phyloP scores from a whole-genome alignment of 2,888 invertebrate genomes.

The Uloborus plumipes region DNA sequence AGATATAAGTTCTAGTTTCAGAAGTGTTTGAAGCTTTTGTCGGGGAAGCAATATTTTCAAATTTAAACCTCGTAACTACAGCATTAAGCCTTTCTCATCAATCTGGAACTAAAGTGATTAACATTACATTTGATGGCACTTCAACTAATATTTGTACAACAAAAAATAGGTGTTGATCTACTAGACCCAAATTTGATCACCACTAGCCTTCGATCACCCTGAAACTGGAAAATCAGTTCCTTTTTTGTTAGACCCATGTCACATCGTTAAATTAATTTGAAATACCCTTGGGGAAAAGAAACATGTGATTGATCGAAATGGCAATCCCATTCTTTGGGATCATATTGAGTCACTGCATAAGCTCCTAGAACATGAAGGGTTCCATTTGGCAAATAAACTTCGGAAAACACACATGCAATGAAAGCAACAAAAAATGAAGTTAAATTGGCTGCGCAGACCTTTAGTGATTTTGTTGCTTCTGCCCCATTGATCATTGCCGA shows the following conservation, averaged over 20 bases:
- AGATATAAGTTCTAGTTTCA: too few relatives aligned
- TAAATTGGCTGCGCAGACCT: conserved; percentile 11
- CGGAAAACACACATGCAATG: conserved; percentile 7
- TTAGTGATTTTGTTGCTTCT: conserved; percentile 34
- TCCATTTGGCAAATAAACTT: conserved; percentile 27
- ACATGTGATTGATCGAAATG: neutral
- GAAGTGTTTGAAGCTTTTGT: too few relatives aligned
- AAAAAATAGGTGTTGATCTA: conserved; percentile 15
- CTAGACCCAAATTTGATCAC: neutral
- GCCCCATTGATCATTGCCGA: conserved; percentile 19
- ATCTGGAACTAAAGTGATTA: conserved; percentile 3
- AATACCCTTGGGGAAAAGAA: conserved; percentile 14
- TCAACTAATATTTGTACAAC: conserved; percentile 21
- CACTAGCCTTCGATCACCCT: conserved; percentile 13
- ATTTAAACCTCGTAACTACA: conserved; percentile 1
- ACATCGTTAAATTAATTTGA: conserved; percentile 27
- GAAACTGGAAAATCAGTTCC: neutral
- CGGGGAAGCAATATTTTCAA: too few relatives aligned
- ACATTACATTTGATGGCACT: conserved; percentile 34
- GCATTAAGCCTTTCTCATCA: neutral
- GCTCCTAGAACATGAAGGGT: conserved; percentile 19
- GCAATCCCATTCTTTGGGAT: conserved; percentile 8
- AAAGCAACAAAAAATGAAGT: conserved; percentile 28
- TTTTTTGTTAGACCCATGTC: conserved; percentile 16
- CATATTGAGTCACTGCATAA: conserved; percentile 17